phyloP scores from a whole-genome alignment of 1,140 invertebrate species.

The Listronotus oregonensis region DNA sequence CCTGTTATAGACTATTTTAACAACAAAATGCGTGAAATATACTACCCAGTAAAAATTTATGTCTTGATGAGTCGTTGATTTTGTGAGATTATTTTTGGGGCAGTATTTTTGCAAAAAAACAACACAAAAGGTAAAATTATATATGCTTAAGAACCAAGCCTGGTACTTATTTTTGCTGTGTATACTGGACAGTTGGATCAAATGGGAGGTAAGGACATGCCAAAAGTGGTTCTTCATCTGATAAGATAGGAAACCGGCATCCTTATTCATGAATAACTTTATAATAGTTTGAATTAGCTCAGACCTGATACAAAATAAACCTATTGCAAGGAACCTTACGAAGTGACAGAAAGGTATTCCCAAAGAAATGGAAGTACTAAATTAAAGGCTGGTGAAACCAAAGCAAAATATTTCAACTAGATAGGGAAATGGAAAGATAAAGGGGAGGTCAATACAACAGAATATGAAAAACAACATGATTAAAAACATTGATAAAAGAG shows the following conservation, averaged over 20 bases:
- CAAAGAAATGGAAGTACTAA: not conserved
- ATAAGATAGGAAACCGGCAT: slow-evolving; percentile 44
- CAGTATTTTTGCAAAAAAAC: slow-evolving; percentile 1
- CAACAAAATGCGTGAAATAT: slow-evolving; percentile 34
- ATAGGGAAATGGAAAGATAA: slow-evolving; percentile 54
- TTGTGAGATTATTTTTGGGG: not conserved
- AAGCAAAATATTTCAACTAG: slow-evolving; percentile 41
- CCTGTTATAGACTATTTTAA: slow-evolving; percentile 31
- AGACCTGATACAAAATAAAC: slow-evolving; percentile 48
- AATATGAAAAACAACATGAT: slow-evolving; percentile 42
- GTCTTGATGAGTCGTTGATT: slow-evolving; percentile 41
- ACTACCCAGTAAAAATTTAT: slow-evolving; percentile 48
- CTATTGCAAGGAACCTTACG: slow-evolving; percentile 50
- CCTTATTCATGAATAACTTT: slow-evolving; percentile 55
- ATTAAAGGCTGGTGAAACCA: slow-evolving; percentile 38
- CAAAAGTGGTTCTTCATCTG: slow-evolving; percentile 1
- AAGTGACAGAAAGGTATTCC: slow-evolving; percentile 43
- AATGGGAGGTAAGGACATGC: slow-evolving; percentile 22
- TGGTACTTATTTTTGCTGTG: not conserved
- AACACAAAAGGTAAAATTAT: slow-evolving; percentile 1
- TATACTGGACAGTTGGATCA: slow-evolving; percentile 3
- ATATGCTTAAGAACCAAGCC: not conserved
- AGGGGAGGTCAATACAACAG: slow-evolving; percentile 48
- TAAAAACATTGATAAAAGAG: slow-evolving; percentile 14
- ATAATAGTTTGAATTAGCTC: slow-evolving; percentile 50